Evolutionary conservation across 2,888 invertebrate species (phyloP).

Genomic region (Dasysyrphus albostriatus): DNA sequence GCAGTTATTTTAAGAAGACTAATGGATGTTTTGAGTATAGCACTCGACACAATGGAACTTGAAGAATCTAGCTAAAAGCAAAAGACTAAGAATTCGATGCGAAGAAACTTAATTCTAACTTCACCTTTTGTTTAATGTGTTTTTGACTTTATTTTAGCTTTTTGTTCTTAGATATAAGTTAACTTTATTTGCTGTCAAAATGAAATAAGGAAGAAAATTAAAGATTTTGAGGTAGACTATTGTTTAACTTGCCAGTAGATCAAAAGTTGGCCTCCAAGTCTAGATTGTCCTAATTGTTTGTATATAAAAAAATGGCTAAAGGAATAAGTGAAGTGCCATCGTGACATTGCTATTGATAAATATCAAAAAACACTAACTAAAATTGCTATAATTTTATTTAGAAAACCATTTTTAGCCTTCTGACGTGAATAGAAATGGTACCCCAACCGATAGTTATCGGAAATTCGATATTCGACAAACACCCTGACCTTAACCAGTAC

Average conservation of each 20-base stretch:
- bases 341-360: constrained; percentile 50
- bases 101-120: neutral
- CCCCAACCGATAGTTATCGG: constrained; percentile 62
- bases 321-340: constrained; percentile 18
- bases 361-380: constrained; percentile 28
- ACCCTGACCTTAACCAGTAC: constrained; percentile 65
- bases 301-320: constrained; percentile 63
- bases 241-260: no score
- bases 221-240: no score
- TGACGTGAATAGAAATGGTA: constrained; percentile 67
- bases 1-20: constrained; percentile 10
- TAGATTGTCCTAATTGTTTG: no score
- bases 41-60: neutral
- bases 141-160: neutral
- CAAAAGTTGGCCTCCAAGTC: no score
- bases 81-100: neutral
- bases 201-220: no score
- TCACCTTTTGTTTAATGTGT: neutral
- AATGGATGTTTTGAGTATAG: neutral
- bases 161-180: no score
- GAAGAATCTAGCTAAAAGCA: neutral
- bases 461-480: constrained; percentile 50
- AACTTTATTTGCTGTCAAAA: no score
- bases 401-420: constrained; percentile 22
- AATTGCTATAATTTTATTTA: constrained; percentile 29